Percentiles rank a stretch among this genome's conserved stretches.
Conservation (phyloP, 2,797 vertebrate genomes). For the Sparus aurata region DNA sequence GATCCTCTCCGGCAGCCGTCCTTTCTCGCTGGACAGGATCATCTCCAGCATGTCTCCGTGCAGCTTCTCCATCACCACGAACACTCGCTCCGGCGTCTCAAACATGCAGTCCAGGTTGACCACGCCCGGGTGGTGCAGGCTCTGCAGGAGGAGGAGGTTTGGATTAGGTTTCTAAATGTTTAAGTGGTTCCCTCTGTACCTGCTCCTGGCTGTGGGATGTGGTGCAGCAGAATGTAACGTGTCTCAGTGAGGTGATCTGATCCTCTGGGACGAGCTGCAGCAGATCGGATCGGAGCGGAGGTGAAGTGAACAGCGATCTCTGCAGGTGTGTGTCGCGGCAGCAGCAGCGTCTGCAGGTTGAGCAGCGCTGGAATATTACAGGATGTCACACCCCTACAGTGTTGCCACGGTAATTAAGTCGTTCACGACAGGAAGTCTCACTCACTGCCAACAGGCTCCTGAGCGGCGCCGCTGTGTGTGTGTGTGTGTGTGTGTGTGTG, state of each 20-base stretch:
- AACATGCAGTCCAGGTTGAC: constrained; percentile 99
- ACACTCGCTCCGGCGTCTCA: constrained; percentile 95
- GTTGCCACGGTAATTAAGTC: constrained; percentile 70
- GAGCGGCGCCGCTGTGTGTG: constrained; percentile 17
- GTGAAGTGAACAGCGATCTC: constrained; percentile 4
- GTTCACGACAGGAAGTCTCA: constrained; percentile 62
- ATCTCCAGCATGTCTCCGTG: constrained; percentile 99
- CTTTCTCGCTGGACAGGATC: constrained; percentile 98
- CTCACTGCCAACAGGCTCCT: constrained; percentile 34
- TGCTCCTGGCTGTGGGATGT: neutral
- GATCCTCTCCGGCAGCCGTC: constrained; percentile 94
- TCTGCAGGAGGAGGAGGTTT: constrained; percentile 77
- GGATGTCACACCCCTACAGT: constrained; percentile 73
- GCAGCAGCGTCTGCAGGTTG: constrained; percentile 48
- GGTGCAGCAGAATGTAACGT: neutral
- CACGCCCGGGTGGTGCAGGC: constrained; percentile 94
- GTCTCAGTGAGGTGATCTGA: too few species aligned
- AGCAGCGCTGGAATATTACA: constrained; percentile 47
- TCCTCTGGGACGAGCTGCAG: too few species aligned
- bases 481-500: constrained; percentile 46
- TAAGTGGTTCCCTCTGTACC: neutral
- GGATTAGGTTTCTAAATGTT: neutral
- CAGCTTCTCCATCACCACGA: constrained; percentile 99
- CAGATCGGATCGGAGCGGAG: neutral
- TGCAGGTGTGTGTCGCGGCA: constrained; percentile 27